A percentile compares a stretch with the other conserved stretches of the same genome.
phyloP scores from a whole-genome alignment of 1,140 invertebrate genomes.

The Cherax quadricarinatus region DNA sequence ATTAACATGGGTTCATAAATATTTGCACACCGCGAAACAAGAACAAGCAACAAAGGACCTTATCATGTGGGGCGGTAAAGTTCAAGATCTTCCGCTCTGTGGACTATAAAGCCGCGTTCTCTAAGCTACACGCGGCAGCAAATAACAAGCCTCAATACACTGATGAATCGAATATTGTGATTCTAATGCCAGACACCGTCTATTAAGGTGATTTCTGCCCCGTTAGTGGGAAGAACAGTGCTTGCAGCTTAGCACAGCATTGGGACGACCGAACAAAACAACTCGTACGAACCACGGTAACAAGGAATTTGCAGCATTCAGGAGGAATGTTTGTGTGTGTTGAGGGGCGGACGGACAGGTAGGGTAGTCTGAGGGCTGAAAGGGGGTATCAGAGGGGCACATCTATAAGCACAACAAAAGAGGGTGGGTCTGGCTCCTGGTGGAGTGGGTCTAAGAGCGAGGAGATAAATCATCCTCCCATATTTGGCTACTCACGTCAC shows the following conservation, averaged over 20 bases:
- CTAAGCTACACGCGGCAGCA: not conserved
- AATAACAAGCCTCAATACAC: conserved; percentile 1
- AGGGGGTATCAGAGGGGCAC: not conserved
- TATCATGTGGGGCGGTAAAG: not conserved
- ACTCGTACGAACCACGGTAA: too few relatives aligned
- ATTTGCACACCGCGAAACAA: not conserved
- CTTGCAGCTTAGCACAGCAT: too few relatives aligned
- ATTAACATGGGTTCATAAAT: not conserved
- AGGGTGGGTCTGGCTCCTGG: not conserved
- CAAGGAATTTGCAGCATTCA: too few relatives aligned
- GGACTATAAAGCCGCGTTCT: not conserved
- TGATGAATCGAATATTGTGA: conserved; percentile 3
- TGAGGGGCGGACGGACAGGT: not conserved
- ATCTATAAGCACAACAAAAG: not conserved
- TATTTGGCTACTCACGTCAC: not conserved
- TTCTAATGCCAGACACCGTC: not conserved
- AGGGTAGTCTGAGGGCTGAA: not conserved
- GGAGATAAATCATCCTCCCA: not conserved
- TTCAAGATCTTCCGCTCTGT: not conserved
- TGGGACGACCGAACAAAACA: too few relatives aligned
- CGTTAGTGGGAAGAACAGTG: not conserved
- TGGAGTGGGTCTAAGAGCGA: not conserved
- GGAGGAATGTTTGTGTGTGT: too few relatives aligned
- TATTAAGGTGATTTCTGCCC: not conserved
- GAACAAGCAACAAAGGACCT: not conserved